Percentiles rank a stretch among this genome's conserved stretches.
Evolutionary conservation across 1,140 invertebrate genomes (phyloP).

Genomic region (Eupristina koningsbergeri): DNA sequence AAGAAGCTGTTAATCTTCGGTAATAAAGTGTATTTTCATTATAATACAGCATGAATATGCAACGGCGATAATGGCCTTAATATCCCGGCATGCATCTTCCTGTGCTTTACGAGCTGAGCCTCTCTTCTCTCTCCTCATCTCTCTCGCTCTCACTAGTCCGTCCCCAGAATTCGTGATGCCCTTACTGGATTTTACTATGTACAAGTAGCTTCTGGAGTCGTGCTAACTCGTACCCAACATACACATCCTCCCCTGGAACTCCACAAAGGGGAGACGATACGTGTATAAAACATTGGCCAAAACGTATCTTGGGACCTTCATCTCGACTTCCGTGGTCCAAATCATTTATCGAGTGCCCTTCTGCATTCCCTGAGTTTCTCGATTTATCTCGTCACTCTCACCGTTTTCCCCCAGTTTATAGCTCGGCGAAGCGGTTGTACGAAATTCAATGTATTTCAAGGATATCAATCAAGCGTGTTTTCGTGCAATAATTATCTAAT

Average conservation of each 20-base stretch:
- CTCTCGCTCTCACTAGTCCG: constrained; percentile 16
- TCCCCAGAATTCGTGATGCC: constrained; percentile 70
- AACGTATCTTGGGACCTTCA: constrained; percentile 34
- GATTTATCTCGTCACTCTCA: not conserved
- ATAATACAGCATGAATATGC: constrained; percentile 75
- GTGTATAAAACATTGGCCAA: constrained; percentile 29
- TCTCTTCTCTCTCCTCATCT: constrained; percentile 52
- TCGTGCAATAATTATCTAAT: too few species aligned
- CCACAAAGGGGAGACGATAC: not conserved
- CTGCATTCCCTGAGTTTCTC: not conserved
- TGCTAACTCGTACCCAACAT: constrained; percentile 37
- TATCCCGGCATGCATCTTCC: constrained; percentile 74
- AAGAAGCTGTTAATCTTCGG: constrained; percentile 75
- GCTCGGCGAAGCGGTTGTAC: not conserved
- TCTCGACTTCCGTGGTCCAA: constrained; percentile 17
- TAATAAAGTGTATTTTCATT: constrained; percentile 76
- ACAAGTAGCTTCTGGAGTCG: constrained; percentile 55
- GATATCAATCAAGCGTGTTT: not conserved
- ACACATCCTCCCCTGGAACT: not conserved
- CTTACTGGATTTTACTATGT: constrained; percentile 69
- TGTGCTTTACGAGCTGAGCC: constrained; percentile 73
- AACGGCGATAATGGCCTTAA: constrained; percentile 75
- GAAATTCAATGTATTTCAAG: too few species aligned
- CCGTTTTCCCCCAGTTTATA: not conserved
- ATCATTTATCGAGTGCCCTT: constrained; percentile 20